phyloP scores from a whole-genome alignment of 2,888 invertebrate genomes.

The Synanthedon andrenaeformis region DNA sequence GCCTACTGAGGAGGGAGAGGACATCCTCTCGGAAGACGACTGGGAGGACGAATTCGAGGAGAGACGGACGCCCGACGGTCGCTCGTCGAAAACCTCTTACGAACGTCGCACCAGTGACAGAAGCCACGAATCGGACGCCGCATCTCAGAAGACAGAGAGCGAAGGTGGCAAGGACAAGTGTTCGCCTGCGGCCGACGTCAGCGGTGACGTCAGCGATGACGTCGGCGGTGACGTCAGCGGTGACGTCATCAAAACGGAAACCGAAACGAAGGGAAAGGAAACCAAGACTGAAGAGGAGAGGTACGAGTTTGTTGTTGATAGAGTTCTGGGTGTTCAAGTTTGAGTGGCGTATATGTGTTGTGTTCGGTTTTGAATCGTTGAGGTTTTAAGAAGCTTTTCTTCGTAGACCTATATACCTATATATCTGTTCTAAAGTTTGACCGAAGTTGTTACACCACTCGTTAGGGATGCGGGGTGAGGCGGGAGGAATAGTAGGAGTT shows the following conservation, averaged over 20 bases:
- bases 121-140: not conserved
- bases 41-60: slow-evolving; percentile 59
- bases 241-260: slow-evolving; percentile 29
- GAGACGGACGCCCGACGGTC: slow-evolving; percentile 53
- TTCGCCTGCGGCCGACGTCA: not conserved
- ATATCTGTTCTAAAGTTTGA: not conserved
- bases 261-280: slow-evolving; percentile 40
- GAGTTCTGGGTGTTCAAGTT: slow-evolving; percentile 87
- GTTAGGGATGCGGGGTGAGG: too few relatives aligned
- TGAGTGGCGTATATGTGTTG: slow-evolving; percentile 37
- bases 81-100: slow-evolving; percentile 59
- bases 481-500: too few relatives aligned
- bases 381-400: slow-evolving; percentile 1
- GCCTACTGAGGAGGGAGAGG: slow-evolving; percentile 73
- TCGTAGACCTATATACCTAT: not conserved
- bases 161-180: slow-evolving; percentile 1
- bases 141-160: slow-evolving; percentile 4
- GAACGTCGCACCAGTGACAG: slow-evolving; percentile 34
- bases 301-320: slow-evolving; percentile 86
- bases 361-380: slow-evolving; percentile 15
- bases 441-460: too few relatives aligned
- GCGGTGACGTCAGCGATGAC: slow-evolving; percentile 15
- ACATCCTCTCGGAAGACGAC: slow-evolving; percentile 57
- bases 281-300: slow-evolving; percentile 66
- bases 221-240: slow-evolving; percentile 15